These are phyloP conservation scores for Litoditis marina DNA, from an alignment of 2,888 invertebrate species.

Conservation along the genomic window DNA sequence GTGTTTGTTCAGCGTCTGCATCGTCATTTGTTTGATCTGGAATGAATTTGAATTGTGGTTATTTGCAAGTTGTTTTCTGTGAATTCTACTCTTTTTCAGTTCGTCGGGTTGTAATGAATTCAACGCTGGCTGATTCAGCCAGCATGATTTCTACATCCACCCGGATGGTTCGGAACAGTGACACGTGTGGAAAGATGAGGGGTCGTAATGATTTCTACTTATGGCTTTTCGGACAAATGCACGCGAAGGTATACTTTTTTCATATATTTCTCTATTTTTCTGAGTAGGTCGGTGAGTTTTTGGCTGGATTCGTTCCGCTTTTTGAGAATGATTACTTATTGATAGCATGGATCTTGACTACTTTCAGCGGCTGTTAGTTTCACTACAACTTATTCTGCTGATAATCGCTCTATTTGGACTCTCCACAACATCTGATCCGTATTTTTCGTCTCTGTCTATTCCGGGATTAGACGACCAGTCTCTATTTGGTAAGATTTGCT, in stretches of 20 bases:
- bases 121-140: background rate
- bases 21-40: too few relatives aligned
- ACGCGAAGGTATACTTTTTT: background rate
- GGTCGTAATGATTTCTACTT: background rate
- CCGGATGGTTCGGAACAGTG: background rate
- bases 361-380: background rate
- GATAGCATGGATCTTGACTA: too few relatives aligned
- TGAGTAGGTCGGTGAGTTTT: too few relatives aligned
- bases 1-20: too few relatives aligned
- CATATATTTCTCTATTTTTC: too few relatives aligned
- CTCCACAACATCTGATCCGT: background rate
- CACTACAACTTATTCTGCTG: background rate
- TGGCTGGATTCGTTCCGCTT: too few relatives aligned
- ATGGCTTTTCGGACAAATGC: slow-evolving; percentile 1
- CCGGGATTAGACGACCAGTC: background rate
- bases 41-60: too few relatives aligned
- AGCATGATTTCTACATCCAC: background rate
- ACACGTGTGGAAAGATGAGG: background rate
- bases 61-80: too few relatives aligned
- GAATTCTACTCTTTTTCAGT: too few relatives aligned
- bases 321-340: too few relatives aligned
- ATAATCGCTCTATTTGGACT: background rate
- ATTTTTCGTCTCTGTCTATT: background rate
- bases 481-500: background rate
- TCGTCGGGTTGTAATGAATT: too few relatives aligned